phyloP scores from a whole-genome alignment of 1,140 invertebrate genomes.

The Drosophila tsacasi region DNA sequence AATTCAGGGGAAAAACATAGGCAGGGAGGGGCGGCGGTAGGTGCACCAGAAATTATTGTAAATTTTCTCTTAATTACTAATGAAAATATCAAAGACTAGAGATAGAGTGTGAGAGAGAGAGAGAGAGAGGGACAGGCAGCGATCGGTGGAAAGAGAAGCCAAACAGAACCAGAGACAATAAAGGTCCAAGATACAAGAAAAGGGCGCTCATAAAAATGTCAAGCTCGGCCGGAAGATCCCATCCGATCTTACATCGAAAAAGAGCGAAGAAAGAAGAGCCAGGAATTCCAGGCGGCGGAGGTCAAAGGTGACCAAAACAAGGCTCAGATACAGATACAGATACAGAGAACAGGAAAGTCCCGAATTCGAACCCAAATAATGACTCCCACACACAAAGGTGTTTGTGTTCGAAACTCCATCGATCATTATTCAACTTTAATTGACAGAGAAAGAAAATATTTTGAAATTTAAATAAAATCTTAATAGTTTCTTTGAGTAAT shows the following conservation, averaged over 20 bases:
- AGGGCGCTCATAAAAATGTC: constrained; percentile 66
- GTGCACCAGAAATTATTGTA: constrained; percentile 75
- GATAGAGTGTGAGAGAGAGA: constrained; percentile 4
- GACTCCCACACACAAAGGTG: constrained; percentile 40
- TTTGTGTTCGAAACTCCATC: constrained; percentile 17
- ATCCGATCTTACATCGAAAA: constrained; percentile 13
- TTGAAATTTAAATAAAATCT: background rate
- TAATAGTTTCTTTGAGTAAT: background rate
- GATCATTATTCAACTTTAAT: constrained; percentile 53
- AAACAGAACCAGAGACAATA: constrained; percentile 52
- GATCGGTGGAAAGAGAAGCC: background rate
- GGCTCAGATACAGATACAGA: background rate
- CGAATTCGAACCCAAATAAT: constrained; percentile 8
- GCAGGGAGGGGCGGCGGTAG: constrained; percentile 2
- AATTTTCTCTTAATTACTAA: constrained; percentile 82
- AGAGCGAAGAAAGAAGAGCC: constrained; percentile 13
- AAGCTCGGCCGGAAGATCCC: constrained; percentile 48
- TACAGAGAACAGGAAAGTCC: constrained; percentile 9
- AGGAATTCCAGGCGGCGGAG: constrained; percentile 41
- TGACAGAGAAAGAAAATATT: background rate
- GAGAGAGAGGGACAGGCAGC: background rate
- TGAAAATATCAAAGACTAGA: constrained; percentile 71
- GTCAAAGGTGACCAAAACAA: constrained; percentile 49
- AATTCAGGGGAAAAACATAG: constrained; percentile 29
- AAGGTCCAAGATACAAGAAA: constrained; percentile 54